Evolutionary conservation across 2,888 invertebrate genomes (phyloP).

Genomic region (Trachelus troglodyta): DNA sequence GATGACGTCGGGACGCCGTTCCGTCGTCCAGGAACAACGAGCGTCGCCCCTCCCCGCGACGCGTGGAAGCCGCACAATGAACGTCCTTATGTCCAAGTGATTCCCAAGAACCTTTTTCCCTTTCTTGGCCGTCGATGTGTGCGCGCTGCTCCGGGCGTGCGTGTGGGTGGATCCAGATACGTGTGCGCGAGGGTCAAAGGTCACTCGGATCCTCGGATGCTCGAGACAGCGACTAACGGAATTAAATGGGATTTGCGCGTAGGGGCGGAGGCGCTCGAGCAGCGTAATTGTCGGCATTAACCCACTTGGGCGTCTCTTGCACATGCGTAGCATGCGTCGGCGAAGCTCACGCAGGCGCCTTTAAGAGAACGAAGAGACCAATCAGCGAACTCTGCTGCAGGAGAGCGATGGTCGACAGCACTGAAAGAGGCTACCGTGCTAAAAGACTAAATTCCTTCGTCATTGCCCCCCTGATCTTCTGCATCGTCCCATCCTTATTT

Average conservation of each 20-base stretch:
- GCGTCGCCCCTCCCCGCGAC: background rate
- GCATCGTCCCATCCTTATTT: too few relatives aligned
- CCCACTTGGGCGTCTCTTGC: slow-evolving; percentile 56
- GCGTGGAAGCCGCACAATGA: background rate
- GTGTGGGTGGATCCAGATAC: too few relatives aligned
- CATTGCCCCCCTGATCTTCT: too few relatives aligned
- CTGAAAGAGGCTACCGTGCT: too few relatives aligned
- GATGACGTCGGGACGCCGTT: background rate
- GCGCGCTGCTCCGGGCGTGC: too few relatives aligned
- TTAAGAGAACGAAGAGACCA: slow-evolving; percentile 22
- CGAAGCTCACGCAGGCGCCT: slow-evolving; percentile 35
- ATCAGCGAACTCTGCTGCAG: slow-evolving; percentile 17
- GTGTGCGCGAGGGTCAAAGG: too few relatives aligned
- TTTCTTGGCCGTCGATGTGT: background rate
- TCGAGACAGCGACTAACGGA: slow-evolving; percentile 33
- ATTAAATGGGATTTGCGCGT: slow-evolving; percentile 36
- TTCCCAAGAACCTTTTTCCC: background rate
- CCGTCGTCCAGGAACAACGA: background rate
- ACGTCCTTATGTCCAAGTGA: background rate
- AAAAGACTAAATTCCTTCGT: too few relatives aligned
- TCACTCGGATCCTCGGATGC: too few relatives aligned
- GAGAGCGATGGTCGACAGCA: background rate
- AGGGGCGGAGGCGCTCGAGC: slow-evolving; percentile 44
- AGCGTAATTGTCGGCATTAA: slow-evolving; percentile 56
- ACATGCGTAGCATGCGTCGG: slow-evolving; percentile 24